phyloP scores from a whole-genome alignment of 2,888 invertebrate species.

The Branchellion lobata region DNA sequence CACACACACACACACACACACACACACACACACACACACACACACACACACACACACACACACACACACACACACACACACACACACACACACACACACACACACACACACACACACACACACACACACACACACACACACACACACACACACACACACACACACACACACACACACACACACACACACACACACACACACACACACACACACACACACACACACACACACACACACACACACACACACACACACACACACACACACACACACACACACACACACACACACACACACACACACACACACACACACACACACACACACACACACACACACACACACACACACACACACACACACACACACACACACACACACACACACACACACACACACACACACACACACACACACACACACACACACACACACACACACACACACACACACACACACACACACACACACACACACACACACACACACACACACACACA shows the following conservation, averaged over 20 bases:
- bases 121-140: neutral
- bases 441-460: neutral
- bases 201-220: constrained; percentile 62
- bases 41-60: constrained; percentile 62
- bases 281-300: neutral
- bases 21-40: constrained; percentile 62
- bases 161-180: constrained; percentile 52
- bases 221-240: neutral
- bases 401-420: constrained; percentile 63
- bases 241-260: constrained; percentile 63
- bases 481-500: constrained; percentile 52
- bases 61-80: neutral
- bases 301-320: constrained; percentile 63
- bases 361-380: constrained; percentile 62
- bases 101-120: constrained; percentile 62
- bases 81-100: constrained; percentile 63
- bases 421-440: constrained; percentile 62
- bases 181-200: constrained; percentile 62
- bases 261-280: constrained; percentile 62
- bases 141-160: constrained; percentile 63
- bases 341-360: constrained; percentile 62
- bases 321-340: constrained; percentile 52
- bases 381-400: neutral
- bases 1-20: constrained; percentile 52
- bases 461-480: constrained; percentile 63